phyloP scores from a whole-genome alignment of 2,797 vertebrate species.

The Peromyscus melanophrys region DNA sequence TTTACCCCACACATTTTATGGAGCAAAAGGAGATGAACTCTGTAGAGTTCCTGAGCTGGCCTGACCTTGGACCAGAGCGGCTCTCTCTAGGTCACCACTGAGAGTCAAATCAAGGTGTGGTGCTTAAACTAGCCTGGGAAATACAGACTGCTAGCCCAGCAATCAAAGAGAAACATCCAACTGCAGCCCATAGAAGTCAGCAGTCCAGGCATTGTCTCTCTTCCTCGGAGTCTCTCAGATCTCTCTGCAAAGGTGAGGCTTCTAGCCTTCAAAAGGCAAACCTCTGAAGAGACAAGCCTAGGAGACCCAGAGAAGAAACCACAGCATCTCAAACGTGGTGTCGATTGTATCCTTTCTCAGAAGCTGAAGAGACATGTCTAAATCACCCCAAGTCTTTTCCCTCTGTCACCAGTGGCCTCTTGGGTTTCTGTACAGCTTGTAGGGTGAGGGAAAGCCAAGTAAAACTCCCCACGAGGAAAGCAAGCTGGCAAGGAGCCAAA shows the following conservation, averaged over 20 bases:
- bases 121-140: not conserved
- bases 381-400: not conserved
- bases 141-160: not conserved
- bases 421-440: not conserved
- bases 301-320: not conserved
- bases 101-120: constrained; percentile 32
- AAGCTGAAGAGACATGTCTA: not conserved
- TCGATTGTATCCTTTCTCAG: not conserved
- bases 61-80: not conserved
- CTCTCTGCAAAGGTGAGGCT: not conserved
- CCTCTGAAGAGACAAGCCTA: not conserved
- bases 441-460: not conserved
- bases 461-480: not conserved
- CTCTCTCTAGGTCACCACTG: not conserved
- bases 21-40: constrained; percentile 1
- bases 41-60: not conserved
- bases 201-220: not conserved
- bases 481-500: not conserved
- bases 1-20: not conserved
- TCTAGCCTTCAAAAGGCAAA: constrained; percentile 11
- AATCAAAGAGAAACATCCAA: not conserved
- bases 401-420: not conserved
- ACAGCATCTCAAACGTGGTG: not conserved
- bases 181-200: not conserved
- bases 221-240: not conserved